Percentiles rank a stretch among this genome's conserved stretches.
Evolutionary conservation across 53 echinoderm and acorn worm species (phyloP).

Genomic region (Paelopatides confundens): DNA sequence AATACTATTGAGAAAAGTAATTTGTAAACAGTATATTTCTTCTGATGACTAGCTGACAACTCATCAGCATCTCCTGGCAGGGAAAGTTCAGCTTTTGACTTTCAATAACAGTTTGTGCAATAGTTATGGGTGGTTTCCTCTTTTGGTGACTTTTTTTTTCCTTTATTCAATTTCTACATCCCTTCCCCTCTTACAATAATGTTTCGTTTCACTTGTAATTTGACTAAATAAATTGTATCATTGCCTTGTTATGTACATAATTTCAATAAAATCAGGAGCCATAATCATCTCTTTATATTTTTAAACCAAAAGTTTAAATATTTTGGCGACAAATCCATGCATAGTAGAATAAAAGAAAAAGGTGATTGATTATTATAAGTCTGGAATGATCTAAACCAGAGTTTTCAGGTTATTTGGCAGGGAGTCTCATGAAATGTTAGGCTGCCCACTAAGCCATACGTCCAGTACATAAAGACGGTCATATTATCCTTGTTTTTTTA

Average conservation of each 20-base stretch:
- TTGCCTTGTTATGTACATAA: background rate
- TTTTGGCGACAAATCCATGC: too few species aligned
- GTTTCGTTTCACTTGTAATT: background rate
- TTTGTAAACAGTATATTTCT: background rate
- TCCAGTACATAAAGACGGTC: too few species aligned
- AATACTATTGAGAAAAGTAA: too few species aligned
- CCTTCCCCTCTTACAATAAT: background rate
- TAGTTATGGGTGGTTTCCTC: constrained; percentile 13
- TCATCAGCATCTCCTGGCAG: background rate
- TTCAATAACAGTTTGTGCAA: constrained; percentile 29
- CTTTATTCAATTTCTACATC: background rate
- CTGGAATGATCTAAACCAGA: too few species aligned
- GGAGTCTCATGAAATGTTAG: too few species aligned
- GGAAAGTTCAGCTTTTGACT: constrained; percentile 26
- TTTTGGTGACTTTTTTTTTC: background rate
- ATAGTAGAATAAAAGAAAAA: too few species aligned
- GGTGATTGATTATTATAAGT: too few species aligned
- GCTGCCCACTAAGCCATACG: too few species aligned
- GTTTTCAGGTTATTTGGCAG: too few species aligned
- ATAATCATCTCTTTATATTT: background rate
- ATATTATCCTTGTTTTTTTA: too few species aligned
- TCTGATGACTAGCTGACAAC: background rate
- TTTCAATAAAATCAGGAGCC: background rate
- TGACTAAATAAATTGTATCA: background rate
- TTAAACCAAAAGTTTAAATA: too few species aligned